These are phyloP conservation scores for Falco berigora DNA, from an alignment of 2,797 vertebrate genomes.

Conservation along the genomic window DNA sequence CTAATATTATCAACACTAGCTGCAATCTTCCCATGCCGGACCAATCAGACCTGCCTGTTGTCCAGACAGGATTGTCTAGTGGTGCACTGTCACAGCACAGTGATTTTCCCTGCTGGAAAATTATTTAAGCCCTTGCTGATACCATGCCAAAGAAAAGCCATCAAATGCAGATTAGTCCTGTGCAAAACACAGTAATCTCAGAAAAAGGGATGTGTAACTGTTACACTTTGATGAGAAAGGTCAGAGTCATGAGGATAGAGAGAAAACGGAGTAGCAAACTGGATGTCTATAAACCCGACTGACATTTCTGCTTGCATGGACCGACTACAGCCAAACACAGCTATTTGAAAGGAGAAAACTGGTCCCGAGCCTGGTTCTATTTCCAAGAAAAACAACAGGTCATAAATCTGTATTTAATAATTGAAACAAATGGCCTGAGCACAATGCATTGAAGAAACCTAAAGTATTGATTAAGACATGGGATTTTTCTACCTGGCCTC, in stretches of 20 bases:
- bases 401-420: slow-evolving; percentile 59
- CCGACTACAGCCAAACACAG: neutral
- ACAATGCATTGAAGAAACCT: neutral
- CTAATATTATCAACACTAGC: neutral
- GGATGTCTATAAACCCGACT: neutral
- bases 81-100: neutral
- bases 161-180: neutral
- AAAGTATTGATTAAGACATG: neutral
- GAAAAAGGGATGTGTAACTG: neutral
- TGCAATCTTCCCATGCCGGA: neutral
- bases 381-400: slow-evolving; percentile 50
- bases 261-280: neutral
- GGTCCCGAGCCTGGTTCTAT: neutral
- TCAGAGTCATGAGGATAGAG: neutral
- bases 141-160: neutral
- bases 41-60: neutral
- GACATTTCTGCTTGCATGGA: neutral
- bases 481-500: slow-evolving; percentile 9
- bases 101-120: neutral
- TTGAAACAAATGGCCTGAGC: slow-evolving; percentile 49
- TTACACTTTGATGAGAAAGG: neutral
- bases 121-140: neutral
- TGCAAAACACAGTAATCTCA: neutral
- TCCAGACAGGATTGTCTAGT: neutral
- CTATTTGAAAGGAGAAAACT: slow-evolving; percentile 1